Evolutionary conservation across 2,888 invertebrate genomes (phyloP), one percentile per base, ranked within the genome.

Genomic region (Eupithecia dodoneata): DNA sequence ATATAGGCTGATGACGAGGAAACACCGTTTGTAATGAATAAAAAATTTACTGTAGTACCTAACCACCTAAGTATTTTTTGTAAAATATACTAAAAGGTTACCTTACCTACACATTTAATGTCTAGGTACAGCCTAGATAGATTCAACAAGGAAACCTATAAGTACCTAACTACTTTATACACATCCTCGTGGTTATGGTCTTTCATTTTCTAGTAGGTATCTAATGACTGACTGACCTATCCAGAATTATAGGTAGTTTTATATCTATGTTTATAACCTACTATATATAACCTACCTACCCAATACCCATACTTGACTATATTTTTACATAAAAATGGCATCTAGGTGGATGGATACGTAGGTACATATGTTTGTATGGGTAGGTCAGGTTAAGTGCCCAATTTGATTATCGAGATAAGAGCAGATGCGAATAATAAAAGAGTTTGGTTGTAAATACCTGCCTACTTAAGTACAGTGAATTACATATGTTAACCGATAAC

Each of bases 341-440:
- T 18, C n/a, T 59, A 59, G 5, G 6, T n/a, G 30, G 30, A 30
- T 30, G 30, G 30, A 30, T 30, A 55, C 4, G n/a, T 55, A 49
- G 6, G 5, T 6, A 55, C 4, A 55, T 0, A n/a, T 47, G 45
- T 6, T 45, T 45, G 49, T 49, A 49, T 4, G 2, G 15, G 15
- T 52, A 52, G 13, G 49, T 65, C 42, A 65, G 65, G 42, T 66
- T 30, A 42, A 13, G 30, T 42, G 42, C 6, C n/a, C n/a, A 52
- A 6, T n/a, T 65, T 85, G 84, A 81, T 79, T 81, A 75, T 52
- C 52, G 52, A 78, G 84, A 88, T 86, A 85, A 85, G 83, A 82
- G 85, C 84, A 84, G 79, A 83, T 81, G 85, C 85, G 84, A 78
- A 85, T 76, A 67, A 44, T 44, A 67, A 67, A 45, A 9, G 15